Evolutionary conservation across 1,140 invertebrate species (phyloP).

Genomic region (Pissodes strobi): DNA sequence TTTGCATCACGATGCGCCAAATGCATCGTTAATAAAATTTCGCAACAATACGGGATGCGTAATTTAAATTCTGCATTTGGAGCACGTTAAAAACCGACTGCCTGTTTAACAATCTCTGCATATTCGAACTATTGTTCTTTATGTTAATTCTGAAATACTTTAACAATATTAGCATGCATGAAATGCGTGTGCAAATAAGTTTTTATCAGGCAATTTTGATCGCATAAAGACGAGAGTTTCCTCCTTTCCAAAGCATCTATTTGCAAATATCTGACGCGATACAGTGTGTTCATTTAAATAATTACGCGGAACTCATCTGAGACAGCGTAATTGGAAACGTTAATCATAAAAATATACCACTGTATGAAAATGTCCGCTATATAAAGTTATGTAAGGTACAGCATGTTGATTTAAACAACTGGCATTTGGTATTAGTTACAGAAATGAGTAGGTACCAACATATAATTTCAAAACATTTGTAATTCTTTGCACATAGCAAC

Average conservation of each 20-base stretch:
- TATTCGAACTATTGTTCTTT: conserved; percentile 20
- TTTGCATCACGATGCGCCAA: background rate
- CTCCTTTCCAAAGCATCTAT: background rate
- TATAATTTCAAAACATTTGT: no score
- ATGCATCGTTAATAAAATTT: conserved; percentile 2
- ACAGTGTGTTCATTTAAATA: background rate
- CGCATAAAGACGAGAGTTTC: conserved; percentile 9
- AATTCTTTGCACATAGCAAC: no score
- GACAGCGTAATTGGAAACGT: no score
- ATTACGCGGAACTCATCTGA: background rate
- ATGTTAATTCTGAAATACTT: conserved; percentile 19
- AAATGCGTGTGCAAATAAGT: conserved; percentile 12
- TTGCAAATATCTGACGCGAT: background rate
- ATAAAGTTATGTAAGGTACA: no score
- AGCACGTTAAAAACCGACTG: conserved; percentile 8
- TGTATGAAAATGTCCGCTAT: no score
- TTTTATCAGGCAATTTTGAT: conserved; percentile 4
- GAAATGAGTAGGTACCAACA: no score
- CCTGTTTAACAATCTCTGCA: conserved; percentile 15
- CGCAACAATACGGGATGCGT: conserved; percentile 12
- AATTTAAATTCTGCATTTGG: conserved; percentile 15
- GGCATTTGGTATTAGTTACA: no score
- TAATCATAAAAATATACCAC: no score
- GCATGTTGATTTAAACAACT: no score
- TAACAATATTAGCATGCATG: conserved; percentile 4